Evolutionary conservation across 2,113 vertebrate species (phyloP).

Genomic region (Chrysemys picta): DNA sequence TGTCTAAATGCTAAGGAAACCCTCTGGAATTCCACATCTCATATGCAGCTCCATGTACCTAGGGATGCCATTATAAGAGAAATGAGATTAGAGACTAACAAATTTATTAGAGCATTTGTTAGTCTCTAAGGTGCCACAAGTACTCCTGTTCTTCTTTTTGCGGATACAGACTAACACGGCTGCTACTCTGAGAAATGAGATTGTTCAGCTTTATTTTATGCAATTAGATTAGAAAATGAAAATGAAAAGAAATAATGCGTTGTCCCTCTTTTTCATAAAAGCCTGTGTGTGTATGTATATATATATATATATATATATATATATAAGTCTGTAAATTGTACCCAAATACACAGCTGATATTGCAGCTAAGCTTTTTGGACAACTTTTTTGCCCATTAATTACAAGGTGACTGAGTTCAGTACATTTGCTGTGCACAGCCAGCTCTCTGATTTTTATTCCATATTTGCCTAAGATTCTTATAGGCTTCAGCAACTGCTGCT

Average conservation of each 20-base stretch:
- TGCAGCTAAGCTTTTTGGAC: slow-evolving; percentile 8
- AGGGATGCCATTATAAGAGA: not conserved
- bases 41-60: not conserved
- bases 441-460: slow-evolving; percentile 50
- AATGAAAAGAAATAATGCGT: not conserved
- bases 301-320: no score
- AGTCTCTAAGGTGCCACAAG: no score
- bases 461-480: slow-evolving; percentile 37
- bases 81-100: no score
- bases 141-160: no score
- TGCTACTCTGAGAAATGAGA: not conserved
- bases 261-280: not conserved
- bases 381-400: slow-evolving; percentile 51
- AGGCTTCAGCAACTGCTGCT: slow-evolving; percentile 28
- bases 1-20: not conserved
- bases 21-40: not conserved
- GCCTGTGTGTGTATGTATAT: not conserved
- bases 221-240: not conserved
- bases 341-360: not conserved
- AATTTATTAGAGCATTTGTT: no score
- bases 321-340: slow-evolving; percentile 39
- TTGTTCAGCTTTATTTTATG: not conserved
- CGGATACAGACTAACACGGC: no score
- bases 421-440: slow-evolving; percentile 58
- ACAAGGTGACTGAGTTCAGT: slow-evolving; percentile 60